Evolutionary conservation across 2,113 vertebrate genomes (phyloP).

Genomic region (Takifugu bimaculatus): DNA sequence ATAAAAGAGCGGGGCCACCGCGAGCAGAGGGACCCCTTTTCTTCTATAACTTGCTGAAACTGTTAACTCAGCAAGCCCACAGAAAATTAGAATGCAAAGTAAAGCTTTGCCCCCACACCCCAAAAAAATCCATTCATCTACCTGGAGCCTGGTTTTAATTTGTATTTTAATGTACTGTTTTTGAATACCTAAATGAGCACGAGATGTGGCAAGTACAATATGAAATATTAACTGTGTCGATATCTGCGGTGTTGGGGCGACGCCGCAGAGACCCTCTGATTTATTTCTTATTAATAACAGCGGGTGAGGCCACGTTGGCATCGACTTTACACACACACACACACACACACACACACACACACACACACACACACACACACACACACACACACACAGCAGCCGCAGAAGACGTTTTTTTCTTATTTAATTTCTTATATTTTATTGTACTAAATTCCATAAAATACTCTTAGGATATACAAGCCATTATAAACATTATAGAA

Average conservation of each 20-base stretch:
- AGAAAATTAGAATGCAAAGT: conserved; percentile 33
- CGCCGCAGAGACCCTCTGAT: conserved; percentile 57
- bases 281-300: conserved; percentile 66
- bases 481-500: background rate
- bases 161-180: conserved; percentile 65
- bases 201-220: conserved; percentile 65
- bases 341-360: conserved; percentile 28
- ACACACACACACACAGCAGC: conserved; percentile 12
- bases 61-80: conserved; percentile 22
- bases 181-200: conserved; percentile 62
- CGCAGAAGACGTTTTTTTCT: background rate
- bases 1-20: no score
- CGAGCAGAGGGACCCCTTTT: no score
- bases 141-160: conserved; percentile 64
- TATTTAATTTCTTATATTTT: conserved; percentile 2
- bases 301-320: conserved; percentile 50
- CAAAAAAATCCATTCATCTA: conserved; percentile 43
- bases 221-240: conserved; percentile 75
- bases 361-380: conserved; percentile 27
- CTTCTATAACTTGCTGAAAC: conserved; percentile 12
- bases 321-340: conserved; percentile 43
- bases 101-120: background rate
- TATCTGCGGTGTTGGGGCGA: conserved; percentile 61
- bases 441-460: background rate
- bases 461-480: background rate